Conservation (phyloP, 2,113 vertebrate species). For the Myiozetetes cayanensis region DNA sequence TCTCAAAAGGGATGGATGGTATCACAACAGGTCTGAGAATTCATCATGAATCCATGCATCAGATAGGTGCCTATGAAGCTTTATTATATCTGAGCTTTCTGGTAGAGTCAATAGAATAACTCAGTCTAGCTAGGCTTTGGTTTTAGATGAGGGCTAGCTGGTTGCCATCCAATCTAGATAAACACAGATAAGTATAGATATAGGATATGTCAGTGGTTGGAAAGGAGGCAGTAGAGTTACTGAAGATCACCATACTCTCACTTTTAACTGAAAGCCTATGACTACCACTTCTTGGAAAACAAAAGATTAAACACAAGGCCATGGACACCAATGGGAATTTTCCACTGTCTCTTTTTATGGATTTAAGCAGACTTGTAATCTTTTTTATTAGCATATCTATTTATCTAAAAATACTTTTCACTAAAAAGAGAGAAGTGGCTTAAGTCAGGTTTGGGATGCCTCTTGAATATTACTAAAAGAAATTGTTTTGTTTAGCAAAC, state of each 20-base stretch:
- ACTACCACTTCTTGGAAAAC: neutral
- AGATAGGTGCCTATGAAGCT: neutral
- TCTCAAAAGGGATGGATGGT: neutral
- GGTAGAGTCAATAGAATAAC: neutral
- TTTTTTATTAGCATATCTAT: neutral
- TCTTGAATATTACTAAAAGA: neutral
- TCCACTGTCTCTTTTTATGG: neutral
- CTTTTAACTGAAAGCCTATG: neutral
- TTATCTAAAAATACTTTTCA: neutral
- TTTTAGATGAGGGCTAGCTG: neutral
- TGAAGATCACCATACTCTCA: neutral
- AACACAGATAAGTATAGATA: neutral
- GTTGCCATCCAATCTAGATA: neutral
- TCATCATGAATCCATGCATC: neutral
- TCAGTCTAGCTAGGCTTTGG: neutral
- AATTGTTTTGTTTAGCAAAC: neutral
- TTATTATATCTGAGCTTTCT: neutral
- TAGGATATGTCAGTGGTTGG: accelerated
- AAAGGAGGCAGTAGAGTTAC: neutral
- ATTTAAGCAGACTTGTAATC: neutral
- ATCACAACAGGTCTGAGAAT: neutral
- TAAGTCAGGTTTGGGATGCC: neutral
- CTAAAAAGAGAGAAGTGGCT: neutral
- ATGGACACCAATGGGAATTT: neutral
- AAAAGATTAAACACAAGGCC: neutral